A percentile compares a stretch with the other conserved stretches of the same genome.
phyloP scores from a whole-genome alignment of 2,888 invertebrate species.

The Caenorhabditis drosophilae region DNA sequence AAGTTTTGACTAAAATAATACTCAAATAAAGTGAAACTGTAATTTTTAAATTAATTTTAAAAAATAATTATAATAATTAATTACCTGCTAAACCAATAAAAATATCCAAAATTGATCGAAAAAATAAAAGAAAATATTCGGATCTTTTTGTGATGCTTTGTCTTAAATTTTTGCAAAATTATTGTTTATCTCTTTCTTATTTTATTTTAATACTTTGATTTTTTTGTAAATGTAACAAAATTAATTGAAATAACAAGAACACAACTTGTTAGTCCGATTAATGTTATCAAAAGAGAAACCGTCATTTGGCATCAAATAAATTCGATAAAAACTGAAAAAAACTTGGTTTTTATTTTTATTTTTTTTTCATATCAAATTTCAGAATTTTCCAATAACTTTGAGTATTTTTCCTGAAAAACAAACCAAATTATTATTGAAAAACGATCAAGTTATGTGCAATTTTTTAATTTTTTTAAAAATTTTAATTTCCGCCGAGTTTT shows the following conservation, averaged over 20 bases:
- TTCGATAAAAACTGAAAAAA: no score
- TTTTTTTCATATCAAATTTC: no score
- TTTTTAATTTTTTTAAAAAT: no score
- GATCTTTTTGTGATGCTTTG: constrained; percentile 9
- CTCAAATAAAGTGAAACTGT: constrained; percentile 15
- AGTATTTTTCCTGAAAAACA: no score
- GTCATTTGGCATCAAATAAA: no score
- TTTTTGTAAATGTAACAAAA: constrained; percentile 15
- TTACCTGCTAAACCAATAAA: constrained; percentile 20
- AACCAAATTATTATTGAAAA: no score
- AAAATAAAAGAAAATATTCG: constrained; percentile 14
- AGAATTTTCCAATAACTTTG: no score
- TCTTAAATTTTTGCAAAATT: constrained; percentile 2
- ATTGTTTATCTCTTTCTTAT: neutral
- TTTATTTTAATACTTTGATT: neutral
- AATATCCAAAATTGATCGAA: constrained; percentile 16
- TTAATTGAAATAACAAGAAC: constrained; percentile 21
- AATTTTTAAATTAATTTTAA: neutral
- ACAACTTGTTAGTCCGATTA: constrained; percentile 23
- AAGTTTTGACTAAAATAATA: constrained; percentile 16
- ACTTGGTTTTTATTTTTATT: no score
- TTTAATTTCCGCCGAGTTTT: no score
- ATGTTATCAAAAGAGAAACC: constrained; percentile 19
- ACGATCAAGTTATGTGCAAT: no score
- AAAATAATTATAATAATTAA: neutral